Conservation (phyloP, 2,888 invertebrate genomes). For the Chrysolina haemoptera region DNA sequence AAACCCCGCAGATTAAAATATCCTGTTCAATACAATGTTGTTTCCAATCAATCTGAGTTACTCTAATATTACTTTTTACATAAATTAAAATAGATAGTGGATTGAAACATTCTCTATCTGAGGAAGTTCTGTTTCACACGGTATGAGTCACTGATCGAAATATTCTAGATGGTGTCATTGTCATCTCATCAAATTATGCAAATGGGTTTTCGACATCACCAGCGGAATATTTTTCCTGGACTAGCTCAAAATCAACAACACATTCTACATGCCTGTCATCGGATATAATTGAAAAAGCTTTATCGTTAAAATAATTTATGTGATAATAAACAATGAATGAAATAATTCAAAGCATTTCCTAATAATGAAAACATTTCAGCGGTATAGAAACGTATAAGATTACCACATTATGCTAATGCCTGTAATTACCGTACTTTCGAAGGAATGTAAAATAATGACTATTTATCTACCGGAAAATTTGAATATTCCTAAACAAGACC, state of each 20-base stretch:
- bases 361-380: conserved; percentile 32
- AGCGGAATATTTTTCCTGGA: background rate
- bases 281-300: background rate
- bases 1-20: too few relatives aligned
- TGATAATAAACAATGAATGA: conserved; percentile 22
- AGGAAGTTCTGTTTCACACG: background rate
- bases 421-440: conserved; percentile 38
- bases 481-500: conserved; percentile 18
- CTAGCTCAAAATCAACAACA: conserved; percentile 6
- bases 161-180: background rate
- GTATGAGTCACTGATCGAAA: background rate
- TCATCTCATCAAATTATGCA: background rate
- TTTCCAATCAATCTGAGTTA: too few relatives aligned
- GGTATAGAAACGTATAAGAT: conserved; percentile 11
- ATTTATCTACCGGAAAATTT: conserved; percentile 16
- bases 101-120: background rate
- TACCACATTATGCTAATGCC: conserved; percentile 40
- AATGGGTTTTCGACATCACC: background rate
- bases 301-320: conserved; percentile 5
- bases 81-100: too few relatives aligned
- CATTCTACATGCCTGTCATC: conserved; percentile 3
- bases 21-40: too few relatives aligned
- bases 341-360: conserved; percentile 33
- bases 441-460: conserved; percentile 35
- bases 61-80: too few relatives aligned